Conservation (phyloP, 1,140 invertebrate genomes). For the Euglossa dilemma region DNA sequence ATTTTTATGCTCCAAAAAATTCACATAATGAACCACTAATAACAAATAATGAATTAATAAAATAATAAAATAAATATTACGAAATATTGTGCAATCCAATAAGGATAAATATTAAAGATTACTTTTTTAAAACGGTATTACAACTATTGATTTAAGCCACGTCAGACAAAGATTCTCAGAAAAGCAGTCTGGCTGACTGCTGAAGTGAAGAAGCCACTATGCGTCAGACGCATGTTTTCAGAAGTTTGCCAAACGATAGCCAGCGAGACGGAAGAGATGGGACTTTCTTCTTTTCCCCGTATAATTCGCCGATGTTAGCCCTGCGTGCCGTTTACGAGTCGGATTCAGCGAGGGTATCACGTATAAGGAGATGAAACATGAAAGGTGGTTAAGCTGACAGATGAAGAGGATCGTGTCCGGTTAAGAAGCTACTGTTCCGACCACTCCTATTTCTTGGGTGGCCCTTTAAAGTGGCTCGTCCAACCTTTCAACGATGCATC, state of each 20-base stretch:
- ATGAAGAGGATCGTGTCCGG: slow-evolving; percentile 74
- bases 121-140: no score
- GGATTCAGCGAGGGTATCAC: slow-evolving; percentile 44
- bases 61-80: no score
- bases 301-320: slow-evolving; percentile 27
- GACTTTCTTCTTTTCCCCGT: slow-evolving; percentile 21
- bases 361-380: slow-evolving; percentile 74
- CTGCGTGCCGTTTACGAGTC: slow-evolving; percentile 27
- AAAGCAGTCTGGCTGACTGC: no score
- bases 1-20: no score
- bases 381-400: slow-evolving; percentile 77
- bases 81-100: no score
- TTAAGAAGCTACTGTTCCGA: slow-evolving; percentile 75
- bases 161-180: no score
- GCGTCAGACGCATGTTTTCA: background rate
- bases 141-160: no score
- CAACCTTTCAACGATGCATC: slow-evolving; percentile 58
- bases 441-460: slow-evolving; percentile 74
- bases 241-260: background rate
- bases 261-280: slow-evolving; percentile 32
- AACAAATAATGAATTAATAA: no score
- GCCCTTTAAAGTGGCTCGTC: slow-evolving; percentile 63
- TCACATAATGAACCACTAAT: no score
- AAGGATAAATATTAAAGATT: no score
- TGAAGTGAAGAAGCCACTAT: background rate